These are phyloP conservation scores for Scrobipalpa costella DNA, from an alignment of 2,888 invertebrate species.

Conservation along the genomic window DNA sequence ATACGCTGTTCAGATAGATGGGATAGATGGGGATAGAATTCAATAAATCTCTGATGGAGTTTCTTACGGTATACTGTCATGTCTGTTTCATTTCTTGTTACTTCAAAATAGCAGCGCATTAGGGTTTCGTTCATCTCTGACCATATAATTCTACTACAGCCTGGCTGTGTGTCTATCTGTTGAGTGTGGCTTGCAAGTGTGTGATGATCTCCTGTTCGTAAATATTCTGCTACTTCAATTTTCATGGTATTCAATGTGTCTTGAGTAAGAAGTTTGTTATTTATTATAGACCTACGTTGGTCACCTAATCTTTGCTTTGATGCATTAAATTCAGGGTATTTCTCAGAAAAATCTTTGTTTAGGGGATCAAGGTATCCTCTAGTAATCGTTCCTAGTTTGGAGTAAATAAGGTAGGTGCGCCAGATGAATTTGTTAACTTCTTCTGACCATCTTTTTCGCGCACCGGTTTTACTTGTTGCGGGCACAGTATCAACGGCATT, in stretches of 20 bases:
- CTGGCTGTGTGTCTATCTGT: neutral
- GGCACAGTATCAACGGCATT: conserved; percentile 21
- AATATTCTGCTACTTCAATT: no score
- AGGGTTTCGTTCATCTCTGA: no score
- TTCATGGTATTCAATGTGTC: conserved; percentile 16
- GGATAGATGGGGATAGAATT: conserved; percentile 14
- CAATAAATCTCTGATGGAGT: neutral
- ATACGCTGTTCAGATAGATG: conserved; percentile 26
- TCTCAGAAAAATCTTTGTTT: neutral
- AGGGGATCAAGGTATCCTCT: neutral
- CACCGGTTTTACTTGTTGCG: no score
- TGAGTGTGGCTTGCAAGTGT: neutral
- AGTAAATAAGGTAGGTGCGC: conserved; percentile 11
- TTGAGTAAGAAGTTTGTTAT: conserved; percentile 18
- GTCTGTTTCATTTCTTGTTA: neutral
- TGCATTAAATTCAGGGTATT: conserved; percentile 3
- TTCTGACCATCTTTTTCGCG: conserved; percentile 24
- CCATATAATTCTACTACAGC: neutral
- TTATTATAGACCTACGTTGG: conserved; percentile 19
- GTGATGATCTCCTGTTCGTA: neutral
- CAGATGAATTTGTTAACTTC: conserved; percentile 27
- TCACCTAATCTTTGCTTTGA: no score
- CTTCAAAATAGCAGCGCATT: no score
- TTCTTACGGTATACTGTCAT: conserved; percentile 1
- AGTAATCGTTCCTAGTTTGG: conserved; percentile 24